Base-by-base conservation (phyloP, 2,797 vertebrate species). In the Crocodylus rhombifer region DNA sequence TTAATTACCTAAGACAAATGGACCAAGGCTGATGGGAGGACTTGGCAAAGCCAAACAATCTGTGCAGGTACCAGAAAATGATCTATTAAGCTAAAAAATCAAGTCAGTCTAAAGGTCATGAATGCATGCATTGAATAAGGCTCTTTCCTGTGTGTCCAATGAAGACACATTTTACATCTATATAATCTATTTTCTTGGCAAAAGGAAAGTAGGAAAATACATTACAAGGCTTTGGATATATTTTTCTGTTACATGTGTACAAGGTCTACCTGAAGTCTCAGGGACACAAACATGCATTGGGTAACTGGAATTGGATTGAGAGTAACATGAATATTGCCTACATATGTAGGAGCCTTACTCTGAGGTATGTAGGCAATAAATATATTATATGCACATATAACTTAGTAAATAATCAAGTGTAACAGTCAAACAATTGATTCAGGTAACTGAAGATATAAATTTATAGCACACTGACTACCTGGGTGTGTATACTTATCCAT, bases 1-100 rank as follows among this genome's bases (percentile, higher is more conserved):
- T 80, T 65, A 91, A 96, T 91, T 89, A 90, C n/a, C 87, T 61
- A 61, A 91, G 89, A 87, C 88, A 94, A 86, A 84, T 3, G 21
- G 25, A 82, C 17, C 75, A 18, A 73, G 76, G 33, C 73, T 91
- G 92, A 80, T 88, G 78, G 5, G n/a, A 88, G 90, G 18, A 28
- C 36, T 51, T 33, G 91, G 87, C 85, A 90, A 88, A 94, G 96
- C 33, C 62, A 80, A 88, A 86, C 25, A 86, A 87, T n/a, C 57
- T 74, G 63, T 7, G 80, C 65, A 90, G 67, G 71, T n/a, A n/a
- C 28, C 80, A 94, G 74, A 60, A 30, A 74, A 65, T 7, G 74
- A 51, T 80, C 90, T 79, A 77, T 86, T 79, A 89, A 57, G 58
- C n/a, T 85, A 75, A 86, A 36, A 75, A 85, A 57, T 57, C 82